A percentile compares a stretch with the other conserved stretches of the same genome.
These are phyloP conservation scores for Drosophila nigritarsus DNA, from an alignment of 2,888 invertebrate species.

Conservation along the genomic window DNA sequence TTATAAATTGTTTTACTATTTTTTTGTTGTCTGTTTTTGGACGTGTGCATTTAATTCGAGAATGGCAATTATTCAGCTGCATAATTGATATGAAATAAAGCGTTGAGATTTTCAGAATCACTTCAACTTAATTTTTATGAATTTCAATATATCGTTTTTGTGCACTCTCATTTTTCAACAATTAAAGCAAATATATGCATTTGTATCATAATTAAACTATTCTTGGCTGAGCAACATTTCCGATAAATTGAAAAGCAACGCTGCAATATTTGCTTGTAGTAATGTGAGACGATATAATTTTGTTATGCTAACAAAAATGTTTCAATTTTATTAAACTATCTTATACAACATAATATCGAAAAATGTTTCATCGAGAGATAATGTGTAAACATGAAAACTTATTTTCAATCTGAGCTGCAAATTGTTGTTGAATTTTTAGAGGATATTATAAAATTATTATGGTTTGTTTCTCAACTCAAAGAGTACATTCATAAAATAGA, in stretches of 20 bases:
- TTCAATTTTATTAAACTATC: neutral
- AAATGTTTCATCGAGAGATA: neutral
- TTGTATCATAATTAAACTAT: slow-evolving; percentile 47
- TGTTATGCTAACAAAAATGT: slow-evolving; percentile 7
- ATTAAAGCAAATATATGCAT: slow-evolving; percentile 66
- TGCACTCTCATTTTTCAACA: slow-evolving; percentile 38
- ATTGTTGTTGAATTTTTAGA: slow-evolving; percentile 1
- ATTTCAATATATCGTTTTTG: slow-evolving; percentile 1
- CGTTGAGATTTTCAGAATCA: slow-evolving; percentile 65
- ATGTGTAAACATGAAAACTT: neutral
- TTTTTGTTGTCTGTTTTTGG: slow-evolving; percentile 1
- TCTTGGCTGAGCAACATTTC: no score
- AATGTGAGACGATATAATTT: slow-evolving; percentile 1
- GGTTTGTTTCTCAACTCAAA: neutral
- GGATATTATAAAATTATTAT: neutral
- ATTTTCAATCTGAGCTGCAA: slow-evolving; percentile 2
- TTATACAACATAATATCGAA: neutral
- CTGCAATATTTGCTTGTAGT: slow-evolving; percentile 7
- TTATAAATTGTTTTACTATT: slow-evolving; percentile 31
- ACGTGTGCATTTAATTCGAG: slow-evolving; percentile 26
- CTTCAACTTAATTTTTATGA: slow-evolving; percentile 53
- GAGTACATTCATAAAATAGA: neutral
- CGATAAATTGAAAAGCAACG: slow-evolving; percentile 29
- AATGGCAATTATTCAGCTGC: slow-evolving; percentile 6
- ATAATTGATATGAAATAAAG: slow-evolving; percentile 76